Evolutionary conservation across 2,113 vertebrate genomes (phyloP).

Genomic region (Corythornis madagascariensis): DNA sequence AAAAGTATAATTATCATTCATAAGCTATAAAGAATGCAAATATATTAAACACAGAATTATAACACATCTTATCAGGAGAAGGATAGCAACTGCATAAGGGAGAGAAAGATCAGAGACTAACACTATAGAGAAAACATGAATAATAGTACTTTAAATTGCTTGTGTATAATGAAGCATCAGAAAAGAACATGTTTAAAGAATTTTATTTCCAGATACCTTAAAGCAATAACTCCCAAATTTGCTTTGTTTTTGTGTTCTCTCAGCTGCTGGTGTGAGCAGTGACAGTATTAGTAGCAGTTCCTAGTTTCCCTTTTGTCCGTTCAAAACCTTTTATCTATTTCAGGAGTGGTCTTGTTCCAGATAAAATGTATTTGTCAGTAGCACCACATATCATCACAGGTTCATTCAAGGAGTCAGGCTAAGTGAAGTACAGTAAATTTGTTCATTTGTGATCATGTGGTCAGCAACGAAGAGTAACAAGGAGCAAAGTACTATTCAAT

Average conservation of each 20-base stretch:
- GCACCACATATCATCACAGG: not conserved
- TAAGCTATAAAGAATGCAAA: slow-evolving; percentile 26
- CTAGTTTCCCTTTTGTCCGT: not conserved
- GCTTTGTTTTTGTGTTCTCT: not conserved
- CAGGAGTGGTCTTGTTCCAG: not conserved
- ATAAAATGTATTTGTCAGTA: not conserved
- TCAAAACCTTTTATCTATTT: not conserved
- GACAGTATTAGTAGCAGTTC: not conserved
- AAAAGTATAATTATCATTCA: slow-evolving; percentile 27
- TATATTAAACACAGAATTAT: slow-evolving; percentile 16
- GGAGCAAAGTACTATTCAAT: not conserved
- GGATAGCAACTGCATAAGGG: not conserved
- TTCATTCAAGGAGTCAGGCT: not conserved
- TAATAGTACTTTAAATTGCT: not conserved
- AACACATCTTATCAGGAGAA: slow-evolving; percentile 17
- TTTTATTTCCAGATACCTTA: not conserved
- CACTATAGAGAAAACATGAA: not conserved
- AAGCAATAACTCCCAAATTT: not conserved
- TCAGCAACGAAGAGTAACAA: not conserved
- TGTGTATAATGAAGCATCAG: not conserved
- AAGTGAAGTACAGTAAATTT: not conserved
- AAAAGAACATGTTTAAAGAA: not conserved
- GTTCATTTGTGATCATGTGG: not conserved
- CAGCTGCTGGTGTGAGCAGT: not conserved
- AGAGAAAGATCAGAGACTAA: slow-evolving; percentile 14